Base-by-base conservation (phyloP, 2,797 vertebrate species). In the Allobates femoralis region DNA sequence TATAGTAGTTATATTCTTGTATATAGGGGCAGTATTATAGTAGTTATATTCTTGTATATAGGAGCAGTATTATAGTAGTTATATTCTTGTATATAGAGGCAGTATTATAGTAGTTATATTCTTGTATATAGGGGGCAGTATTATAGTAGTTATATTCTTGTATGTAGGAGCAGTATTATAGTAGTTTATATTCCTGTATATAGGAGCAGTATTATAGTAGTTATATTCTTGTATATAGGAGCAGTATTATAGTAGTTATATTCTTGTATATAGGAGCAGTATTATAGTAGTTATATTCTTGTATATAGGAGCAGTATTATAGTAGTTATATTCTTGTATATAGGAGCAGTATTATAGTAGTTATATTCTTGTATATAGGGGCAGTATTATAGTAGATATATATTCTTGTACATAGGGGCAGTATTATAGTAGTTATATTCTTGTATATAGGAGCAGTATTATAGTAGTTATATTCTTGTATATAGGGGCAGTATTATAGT, bases 341-440 rank as follows among this genome's bases (percentile, higher is more conserved):
- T 30, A 30, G 30, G 30, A 14, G 30, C 64, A 67, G 64, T 67
- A 34, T 67, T 34, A 67, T 67, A 67, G 64, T 67, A 67, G 16
- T 67, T 67, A 67, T 67, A 67, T 19, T 34, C 30, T 30, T 67
- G 64, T 67, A 66, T 16, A 67, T 67, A 67, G 64, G 64, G 5
- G 64, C 64, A 67, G 62, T 66, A 66, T 66, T 30, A 66, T 32
- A 32, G 26, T 32, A 66, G 28, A 23, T n/a, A 41, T 66, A 66
- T 32, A n/a, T n/a, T 66, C 62, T n/a, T 66, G 62, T 66, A 30
- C 10, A 66, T 30, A n/a, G 56, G 56, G 16, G 21, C 56, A 16
- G 64, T 67, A 67, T 69, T 69, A 34, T 69, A 69, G 66, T 34
- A 69, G 30, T 69, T 69, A 34, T 69, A 69, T 69, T 69, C 66